Evolutionary conservation across 2,888 invertebrate genomes (phyloP), one percentile per base, ranked within the genome.

Genomic region (Nomada fabriciana): DNA sequence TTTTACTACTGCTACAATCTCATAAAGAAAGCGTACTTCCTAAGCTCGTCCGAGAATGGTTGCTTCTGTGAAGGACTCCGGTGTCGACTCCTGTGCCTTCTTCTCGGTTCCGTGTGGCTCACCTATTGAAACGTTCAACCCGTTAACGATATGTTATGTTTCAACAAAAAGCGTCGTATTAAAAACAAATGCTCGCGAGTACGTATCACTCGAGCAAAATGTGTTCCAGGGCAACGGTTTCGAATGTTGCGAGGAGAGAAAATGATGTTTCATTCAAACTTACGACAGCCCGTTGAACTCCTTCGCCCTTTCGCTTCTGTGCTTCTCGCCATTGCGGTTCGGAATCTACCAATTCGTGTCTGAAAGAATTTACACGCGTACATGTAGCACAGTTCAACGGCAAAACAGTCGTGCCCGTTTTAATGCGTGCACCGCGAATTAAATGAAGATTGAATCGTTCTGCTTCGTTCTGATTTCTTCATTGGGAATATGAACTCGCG

Each of bases 281-380:
- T 84, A 93, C 94, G 76, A 93, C 92, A 65, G 94, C 93, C 89
- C 93, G 93, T 89, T 94, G 94, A 85, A 94, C 93, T 69, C 93
- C 94, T 83, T 95, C 95, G 59, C 96, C 96, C 91, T 96, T 96
- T 89, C 97, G 96, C 90, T 96, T 96, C 93, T 98, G 96, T 61
- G 97, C 97, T 94, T 98, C 98, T 88, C 97, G 96, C 98, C 98
- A 98, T 93, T 98, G 98, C 71, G 96, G 96, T 89, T 97, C 97
- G 10, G 98, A 98, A 92, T 98, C 98, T 64, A 98, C 96, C 90
- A 98, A 95, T 94, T 98, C 98, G 86, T 94, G 94, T 85, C 95
- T 94, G 76, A 73, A 76, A 80, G 52, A 57, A 70, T 75, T 70
- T 42, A 42, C 53, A 18, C 61, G 47, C 23, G 25, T 20, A 36